Evolutionary conservation across 2,113 vertebrate species (phyloP), one percentile per base, ranked within the genome.

Genomic region (Hassar affinis): DNA sequence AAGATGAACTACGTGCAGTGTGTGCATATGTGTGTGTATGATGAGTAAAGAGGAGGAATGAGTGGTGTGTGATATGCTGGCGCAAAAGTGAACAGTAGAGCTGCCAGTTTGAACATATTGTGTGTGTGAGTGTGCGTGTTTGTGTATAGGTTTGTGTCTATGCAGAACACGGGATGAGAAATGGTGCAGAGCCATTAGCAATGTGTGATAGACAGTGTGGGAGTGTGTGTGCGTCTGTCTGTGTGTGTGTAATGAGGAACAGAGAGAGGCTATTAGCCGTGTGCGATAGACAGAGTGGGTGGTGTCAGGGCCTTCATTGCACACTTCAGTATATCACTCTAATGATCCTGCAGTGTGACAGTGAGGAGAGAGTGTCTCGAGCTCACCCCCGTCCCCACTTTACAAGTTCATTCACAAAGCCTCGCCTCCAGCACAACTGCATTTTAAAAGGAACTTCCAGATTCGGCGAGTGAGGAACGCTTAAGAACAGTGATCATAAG

Each of bases 271-370:
- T n/a, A 33, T 76, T 49, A n/a, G 42, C 22, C 12, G 22, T 62
- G 64, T 82, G 85, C 62, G 85, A 56, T 79, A 72, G 38, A 86
- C 64, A 56, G 49, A 71, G 64, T 83, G 76, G 61, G 35, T 83
- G 80, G 75, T 82, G 75, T 72, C 64, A 79, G 80, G 66, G 66
- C 33, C 68, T 74, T 83, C 38, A 72, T 25, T 74, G 56, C 33
- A 79, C 76, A 56, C 66, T 62, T 45, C 77, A 74, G 54, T 83
- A 54, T 56, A 83, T 83, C 64, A 74, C 56, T 2, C 66, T 82
- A 83, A 86, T 79, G 49, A 79, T 82, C 52, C 22, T 72, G 42
- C 35, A 49, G 57, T 79, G 75, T 82, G 66, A 72, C 77, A 84
- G 64, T 74, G 56, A 74, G 77, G 38, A 57, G 25, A 78, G 49